These are phyloP conservation scores for Caenorhabditis becei DNA, from an alignment of 2,888 invertebrate species.

Conservation along the genomic window DNA sequence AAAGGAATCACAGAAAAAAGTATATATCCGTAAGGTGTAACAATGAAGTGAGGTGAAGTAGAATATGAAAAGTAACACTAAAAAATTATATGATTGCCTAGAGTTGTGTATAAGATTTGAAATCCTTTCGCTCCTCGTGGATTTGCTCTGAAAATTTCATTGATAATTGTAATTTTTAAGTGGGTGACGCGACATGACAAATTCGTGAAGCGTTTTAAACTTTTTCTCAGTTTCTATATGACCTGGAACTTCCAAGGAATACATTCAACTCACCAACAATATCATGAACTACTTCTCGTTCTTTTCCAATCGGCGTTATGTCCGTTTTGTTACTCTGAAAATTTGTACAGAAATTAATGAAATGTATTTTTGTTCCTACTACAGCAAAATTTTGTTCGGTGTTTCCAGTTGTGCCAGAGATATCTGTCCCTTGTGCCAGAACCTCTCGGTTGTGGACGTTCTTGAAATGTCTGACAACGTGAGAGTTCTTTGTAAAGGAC, in stretches of 20 bases:
- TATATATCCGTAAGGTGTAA: slow-evolving; percentile 8
- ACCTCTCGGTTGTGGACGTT: slow-evolving; percentile 30
- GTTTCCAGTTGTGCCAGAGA: no score
- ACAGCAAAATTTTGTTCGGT: no score
- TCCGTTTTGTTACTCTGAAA: neutral
- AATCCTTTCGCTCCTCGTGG: slow-evolving; percentile 17
- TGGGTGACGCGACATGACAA: no score
- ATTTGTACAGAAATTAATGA: neutral
- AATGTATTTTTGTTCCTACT: no score
- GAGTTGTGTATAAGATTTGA: neutral
- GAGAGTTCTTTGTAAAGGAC: slow-evolving; percentile 65
- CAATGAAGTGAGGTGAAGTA: neutral
- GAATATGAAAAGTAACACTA: neutral
- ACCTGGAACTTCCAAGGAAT: no score
- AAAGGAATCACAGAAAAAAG: slow-evolving; percentile 21
- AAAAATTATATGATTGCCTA: neutral
- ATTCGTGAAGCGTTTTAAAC: no score
- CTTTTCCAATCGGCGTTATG: slow-evolving; percentile 36
- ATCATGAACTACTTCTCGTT: slow-evolving; percentile 22
- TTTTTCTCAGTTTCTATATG: no score
- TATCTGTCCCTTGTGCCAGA: slow-evolving; percentile 1
- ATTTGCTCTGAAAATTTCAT: slow-evolving; percentile 25
- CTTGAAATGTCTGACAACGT: slow-evolving; percentile 66
- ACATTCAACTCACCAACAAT: slow-evolving; percentile 44
- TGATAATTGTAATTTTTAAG: no score